A percentile compares a stretch with the other conserved stretches of the same genome.
Conservation (phyloP, 2,888 invertebrate genomes). For the Augochlorella aurata region DNA sequence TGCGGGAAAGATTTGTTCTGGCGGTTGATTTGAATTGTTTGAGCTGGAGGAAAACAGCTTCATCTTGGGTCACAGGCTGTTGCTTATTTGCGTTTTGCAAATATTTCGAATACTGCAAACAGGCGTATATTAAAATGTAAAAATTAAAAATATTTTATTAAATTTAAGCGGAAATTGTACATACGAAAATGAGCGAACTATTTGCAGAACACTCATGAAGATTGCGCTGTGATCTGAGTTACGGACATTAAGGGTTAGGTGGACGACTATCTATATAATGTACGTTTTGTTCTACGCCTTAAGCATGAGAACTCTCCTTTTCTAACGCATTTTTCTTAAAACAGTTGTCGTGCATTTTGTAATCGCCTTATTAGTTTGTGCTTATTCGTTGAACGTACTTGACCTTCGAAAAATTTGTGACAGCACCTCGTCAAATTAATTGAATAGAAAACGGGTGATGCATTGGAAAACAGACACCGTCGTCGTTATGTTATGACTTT, state of each 20-base stretch:
- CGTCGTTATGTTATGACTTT: conserved; percentile 64
- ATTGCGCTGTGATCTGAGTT: not conserved
- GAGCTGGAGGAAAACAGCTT: no score
- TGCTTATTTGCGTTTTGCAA: no score
- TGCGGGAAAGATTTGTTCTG: no score
- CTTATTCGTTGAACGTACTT: conserved; percentile 48
- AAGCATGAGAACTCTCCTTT: conserved; percentile 20
- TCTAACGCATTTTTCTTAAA: not conserved
- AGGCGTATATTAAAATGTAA: no score
- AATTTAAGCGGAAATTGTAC: no score
- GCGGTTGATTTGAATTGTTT: not conserved
- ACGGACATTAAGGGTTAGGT: not conserved
- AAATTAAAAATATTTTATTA: no score
- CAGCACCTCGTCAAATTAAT: conserved; percentile 34
- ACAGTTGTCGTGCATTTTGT: conserved; percentile 11
- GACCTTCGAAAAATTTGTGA: conserved; percentile 59
- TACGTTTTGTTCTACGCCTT: not conserved
- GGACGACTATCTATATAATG: not conserved
- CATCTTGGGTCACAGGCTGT: no score
- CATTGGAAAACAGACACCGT: conserved; percentile 38
- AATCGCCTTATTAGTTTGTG: conserved; percentile 24
- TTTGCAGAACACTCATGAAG: not conserved
- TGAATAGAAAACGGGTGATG: conserved; percentile 41
- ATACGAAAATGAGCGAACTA: no score
- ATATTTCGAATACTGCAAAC: no score